Evolutionary conservation across 2,888 invertebrate species (phyloP).

Genomic region (Sepiola atlantica): DNA sequence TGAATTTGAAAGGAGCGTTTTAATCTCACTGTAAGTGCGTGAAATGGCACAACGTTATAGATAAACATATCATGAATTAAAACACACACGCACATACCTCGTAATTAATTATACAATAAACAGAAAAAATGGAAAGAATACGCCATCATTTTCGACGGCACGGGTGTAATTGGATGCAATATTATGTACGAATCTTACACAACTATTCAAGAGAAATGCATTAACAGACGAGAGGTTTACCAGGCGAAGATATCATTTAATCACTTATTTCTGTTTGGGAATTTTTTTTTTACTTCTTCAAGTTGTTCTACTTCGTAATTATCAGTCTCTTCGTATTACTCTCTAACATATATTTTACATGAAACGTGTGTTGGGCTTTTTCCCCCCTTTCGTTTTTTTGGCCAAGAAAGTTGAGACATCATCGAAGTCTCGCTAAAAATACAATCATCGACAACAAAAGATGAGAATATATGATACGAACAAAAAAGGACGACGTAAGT

Average conservation of each 20-base stretch:
- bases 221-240: not conserved
- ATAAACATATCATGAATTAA: no score
- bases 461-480: not conserved
- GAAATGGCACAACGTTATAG: no score
- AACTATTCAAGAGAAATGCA: not conserved
- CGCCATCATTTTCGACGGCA: no score
- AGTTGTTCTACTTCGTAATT: not conserved
- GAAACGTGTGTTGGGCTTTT: not conserved
- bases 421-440: not conserved
- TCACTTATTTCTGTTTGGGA: not conserved
- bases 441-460: not conserved
- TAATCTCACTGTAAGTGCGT: no score
- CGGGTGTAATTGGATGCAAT: no score
- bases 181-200: not conserved
- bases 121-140: no score
- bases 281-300: not conserved
- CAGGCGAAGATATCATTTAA: not conserved
- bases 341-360: not conserved
- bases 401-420: not conserved
- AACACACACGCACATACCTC: no score
- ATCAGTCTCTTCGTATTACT: not conserved
- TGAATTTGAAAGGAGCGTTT: no score
- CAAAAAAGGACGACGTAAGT: not conserved
- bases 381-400: not conserved
- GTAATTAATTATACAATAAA: no score